Evolutionary conservation across 2,888 invertebrate species (phyloP).

Genomic region (Subacronicta megacephala): DNA sequence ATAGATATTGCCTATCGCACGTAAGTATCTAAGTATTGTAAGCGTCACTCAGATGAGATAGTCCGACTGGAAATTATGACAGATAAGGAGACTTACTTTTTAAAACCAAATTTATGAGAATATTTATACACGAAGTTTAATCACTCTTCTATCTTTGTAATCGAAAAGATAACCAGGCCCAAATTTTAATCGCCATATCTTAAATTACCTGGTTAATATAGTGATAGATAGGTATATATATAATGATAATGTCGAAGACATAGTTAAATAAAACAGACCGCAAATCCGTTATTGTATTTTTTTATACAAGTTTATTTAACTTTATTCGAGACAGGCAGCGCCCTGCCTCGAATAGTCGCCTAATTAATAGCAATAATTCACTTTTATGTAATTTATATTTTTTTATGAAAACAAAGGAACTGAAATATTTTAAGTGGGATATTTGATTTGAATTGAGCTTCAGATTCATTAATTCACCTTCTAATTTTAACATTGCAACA

Average conservation of each 20-base stretch:
- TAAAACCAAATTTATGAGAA: not conserved
- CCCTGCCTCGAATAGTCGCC: too few species aligned
- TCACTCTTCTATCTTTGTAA: conserved; percentile 3
- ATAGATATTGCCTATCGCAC: conserved; percentile 49
- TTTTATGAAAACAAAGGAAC: too few species aligned
- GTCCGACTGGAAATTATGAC: conserved; percentile 27
- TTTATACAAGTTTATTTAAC: too few species aligned
- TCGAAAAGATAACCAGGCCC: conserved; percentile 15
- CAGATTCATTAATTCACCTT: conserved; percentile 11
- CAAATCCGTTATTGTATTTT: too few species aligned
- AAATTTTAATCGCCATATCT: conserved; percentile 11
- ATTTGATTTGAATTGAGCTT: conserved; percentile 9
- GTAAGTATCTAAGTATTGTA: conserved; percentile 33
- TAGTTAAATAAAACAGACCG: conserved; percentile 6
- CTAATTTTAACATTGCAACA: conserved; percentile 9
- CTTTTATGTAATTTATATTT: too few species aligned
- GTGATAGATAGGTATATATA: too few species aligned
- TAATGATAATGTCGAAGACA: conserved; percentile 5
- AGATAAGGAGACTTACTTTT: conserved; percentile 26
- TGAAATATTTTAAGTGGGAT: too few species aligned
- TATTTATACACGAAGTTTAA: not conserved
- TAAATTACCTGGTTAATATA: conserved; percentile 21
- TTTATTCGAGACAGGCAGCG: too few species aligned
- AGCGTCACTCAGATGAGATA: conserved; percentile 37
- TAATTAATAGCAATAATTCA: too few species aligned